Evolutionary conservation across 2,113 vertebrate species (phyloP), one percentile per base, ranked within the genome.

Genomic region (Canis aureus): DNA sequence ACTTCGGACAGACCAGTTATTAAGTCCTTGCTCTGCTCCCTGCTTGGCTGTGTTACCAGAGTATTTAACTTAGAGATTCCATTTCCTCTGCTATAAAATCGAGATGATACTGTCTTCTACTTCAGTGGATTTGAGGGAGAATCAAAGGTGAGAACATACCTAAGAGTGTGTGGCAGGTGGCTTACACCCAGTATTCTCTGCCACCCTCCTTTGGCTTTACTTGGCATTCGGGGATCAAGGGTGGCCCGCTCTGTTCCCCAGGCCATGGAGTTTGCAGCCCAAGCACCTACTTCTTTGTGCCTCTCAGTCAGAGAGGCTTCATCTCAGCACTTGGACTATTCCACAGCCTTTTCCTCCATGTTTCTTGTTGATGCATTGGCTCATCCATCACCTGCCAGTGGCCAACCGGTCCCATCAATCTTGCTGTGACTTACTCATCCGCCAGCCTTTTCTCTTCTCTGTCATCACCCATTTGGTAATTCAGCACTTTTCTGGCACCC

Each of bases 331-430:
- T 2, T 25, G n/a, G 38, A 55, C 20, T 19, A 12, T 66, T 5
- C 25, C 3, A 0, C 1, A 3, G 29, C 51, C 78, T 80, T 62
- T 57, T 20, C 49, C 25, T 51, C 25, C 55, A 1, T n/a, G 64
- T 86, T 43, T 80, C 74, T 90, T 8, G 32, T 25, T 49, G 88
- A 79, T 3, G 0, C 25, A 29, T 13, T 17, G 53, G 57, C 82
- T 97, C 92, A 57, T 96, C 89, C 78, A 57, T 91, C 90, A 82
- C 79, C 89, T 95, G 66, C 86, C 86, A 49, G 67, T 23, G 27
- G 49, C 43, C 0, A 5, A 8, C 76, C 51, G 6, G 79, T n/a
- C 53, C 79, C 88, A 89, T 92, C 85, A 1, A 16, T 91, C 96
- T 92, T 55, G 5, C 91, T 89, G 53, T 67, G 35, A 17, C 79